These are phyloP conservation scores for Cenopis cana DNA, from an alignment of 2,888 invertebrate species.

Conservation along the genomic window DNA sequence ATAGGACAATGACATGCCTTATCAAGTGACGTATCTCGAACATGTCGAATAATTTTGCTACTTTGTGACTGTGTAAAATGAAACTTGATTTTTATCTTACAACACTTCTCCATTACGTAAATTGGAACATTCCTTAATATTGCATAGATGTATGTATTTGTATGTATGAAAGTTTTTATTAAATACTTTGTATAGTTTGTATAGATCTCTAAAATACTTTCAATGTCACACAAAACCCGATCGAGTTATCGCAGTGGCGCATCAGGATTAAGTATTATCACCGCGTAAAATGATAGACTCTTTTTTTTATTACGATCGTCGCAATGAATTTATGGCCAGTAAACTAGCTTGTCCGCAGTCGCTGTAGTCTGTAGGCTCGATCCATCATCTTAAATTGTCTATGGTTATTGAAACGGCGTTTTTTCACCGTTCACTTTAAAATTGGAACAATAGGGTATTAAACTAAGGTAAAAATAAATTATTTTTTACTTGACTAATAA, in stretches of 20 bases:
- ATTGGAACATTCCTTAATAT: not conserved
- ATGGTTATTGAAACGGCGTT: slow-evolving; percentile 17
- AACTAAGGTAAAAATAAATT: no score
- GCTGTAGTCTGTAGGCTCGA: slow-evolving; percentile 13
- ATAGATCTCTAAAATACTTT: not conserved
- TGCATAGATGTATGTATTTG: no score
- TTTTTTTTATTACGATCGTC: not conserved
- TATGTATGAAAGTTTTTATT: no score
- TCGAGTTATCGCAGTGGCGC: slow-evolving; percentile 1
- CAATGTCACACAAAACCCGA: slow-evolving; percentile 4
- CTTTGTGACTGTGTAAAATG: not conserved
- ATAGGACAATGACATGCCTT: not conserved
- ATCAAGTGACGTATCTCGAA: not conserved
- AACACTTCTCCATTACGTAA: not conserved
- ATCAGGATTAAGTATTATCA: slow-evolving; percentile 15
- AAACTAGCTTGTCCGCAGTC: slow-evolving; percentile 8
- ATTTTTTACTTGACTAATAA: no score
- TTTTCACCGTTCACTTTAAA: slow-evolving; percentile 14
- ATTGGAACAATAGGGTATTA: slow-evolving; percentile 21
- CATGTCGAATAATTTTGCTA: slow-evolving; percentile 2
- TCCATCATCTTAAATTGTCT: slow-evolving; percentile 30
- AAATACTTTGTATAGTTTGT: not conserved
- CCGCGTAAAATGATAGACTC: slow-evolving; percentile 17
- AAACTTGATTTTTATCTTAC: not conserved
- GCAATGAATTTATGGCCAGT: slow-evolving; percentile 13